Evolutionary conservation across 1,140 invertebrate genomes (phyloP).

Genomic region (Drosophila teissieri): DNA sequence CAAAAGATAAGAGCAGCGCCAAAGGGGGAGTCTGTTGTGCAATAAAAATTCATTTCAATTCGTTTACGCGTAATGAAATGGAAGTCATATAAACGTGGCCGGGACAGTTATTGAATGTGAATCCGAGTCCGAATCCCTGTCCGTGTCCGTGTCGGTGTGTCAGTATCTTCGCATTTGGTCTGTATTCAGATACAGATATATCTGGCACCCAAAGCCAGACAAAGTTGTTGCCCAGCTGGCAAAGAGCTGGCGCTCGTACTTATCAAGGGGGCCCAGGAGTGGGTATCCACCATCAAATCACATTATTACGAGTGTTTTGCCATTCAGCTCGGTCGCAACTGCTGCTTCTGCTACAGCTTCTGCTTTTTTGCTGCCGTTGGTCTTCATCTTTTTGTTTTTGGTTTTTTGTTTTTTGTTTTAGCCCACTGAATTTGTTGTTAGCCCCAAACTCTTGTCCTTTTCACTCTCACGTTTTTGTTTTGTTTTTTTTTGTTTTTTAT

Average conservation of each 20-base stretch:
- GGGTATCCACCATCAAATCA: constrained; percentile 65
- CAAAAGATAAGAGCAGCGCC: constrained; percentile 58
- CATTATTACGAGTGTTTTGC: constrained; percentile 75
- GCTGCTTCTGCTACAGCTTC: constrained; percentile 21
- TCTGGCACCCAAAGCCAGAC: constrained; percentile 47
- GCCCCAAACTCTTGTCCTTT: constrained; percentile 25
- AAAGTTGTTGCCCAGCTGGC: constrained; percentile 76
- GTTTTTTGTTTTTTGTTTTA: constrained; percentile 56
- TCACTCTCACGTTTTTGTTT: constrained; percentile 25
- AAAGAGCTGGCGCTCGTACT: constrained; percentile 28
- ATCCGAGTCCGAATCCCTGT: not conserved
- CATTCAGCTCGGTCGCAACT: constrained; percentile 46
- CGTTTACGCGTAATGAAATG: constrained; percentile 81
- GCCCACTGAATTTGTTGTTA: constrained; percentile 57
- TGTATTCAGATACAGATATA: not conserved
- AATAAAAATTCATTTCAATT: constrained; percentile 84
- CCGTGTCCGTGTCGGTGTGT: constrained; percentile 27
- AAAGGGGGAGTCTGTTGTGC: constrained; percentile 56
- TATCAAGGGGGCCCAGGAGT: constrained; percentile 1
- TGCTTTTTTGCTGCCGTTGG: constrained; percentile 25
- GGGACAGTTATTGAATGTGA: constrained; percentile 62
- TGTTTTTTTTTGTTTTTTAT: constrained; percentile 45
- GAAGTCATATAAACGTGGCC: constrained; percentile 74
- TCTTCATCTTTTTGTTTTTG: constrained; percentile 37
- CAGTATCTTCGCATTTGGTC: not conserved